A percentile compares a stretch with the other conserved stretches of the same genome.
These are phyloP conservation scores for Cerastoderma edule DNA, from an alignment of 2,888 invertebrate species.

Conservation along the genomic window DNA sequence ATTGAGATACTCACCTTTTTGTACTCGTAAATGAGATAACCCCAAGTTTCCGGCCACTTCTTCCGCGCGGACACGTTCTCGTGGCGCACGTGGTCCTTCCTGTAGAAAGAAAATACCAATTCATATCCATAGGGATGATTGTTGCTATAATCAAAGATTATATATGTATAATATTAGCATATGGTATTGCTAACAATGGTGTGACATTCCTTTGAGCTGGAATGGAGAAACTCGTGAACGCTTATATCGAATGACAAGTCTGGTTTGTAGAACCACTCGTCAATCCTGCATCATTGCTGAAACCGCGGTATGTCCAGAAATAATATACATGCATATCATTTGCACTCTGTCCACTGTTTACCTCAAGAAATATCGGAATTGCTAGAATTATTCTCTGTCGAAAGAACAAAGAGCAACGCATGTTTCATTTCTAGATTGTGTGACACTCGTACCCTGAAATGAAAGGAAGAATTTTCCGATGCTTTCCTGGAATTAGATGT, in stretches of 20 bases:
- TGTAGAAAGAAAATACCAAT: conserved; percentile 25
- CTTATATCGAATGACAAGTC: background rate
- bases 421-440: no score
- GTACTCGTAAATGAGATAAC: conserved; percentile 68
- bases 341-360: no score
- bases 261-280: background rate
- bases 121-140: no score
- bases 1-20: conserved; percentile 59
- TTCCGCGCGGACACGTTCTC: conserved; percentile 63
- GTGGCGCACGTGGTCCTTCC: conserved; percentile 69
- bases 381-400: no score
- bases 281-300: background rate
- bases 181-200: background rate
- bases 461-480: no score
- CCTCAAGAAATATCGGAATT: no score
- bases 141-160: no score
- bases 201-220: background rate
- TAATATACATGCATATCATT: no score
- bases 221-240: background rate
- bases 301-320: no score
- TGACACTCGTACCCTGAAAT: no score
- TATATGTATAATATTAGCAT: background rate
- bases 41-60: conserved; percentile 71
- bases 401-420: no score
- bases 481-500: no score